These are phyloP conservation scores for Habropoda laboriosa DNA, from an alignment of 1,140 invertebrate species.

Conservation along the genomic window DNA sequence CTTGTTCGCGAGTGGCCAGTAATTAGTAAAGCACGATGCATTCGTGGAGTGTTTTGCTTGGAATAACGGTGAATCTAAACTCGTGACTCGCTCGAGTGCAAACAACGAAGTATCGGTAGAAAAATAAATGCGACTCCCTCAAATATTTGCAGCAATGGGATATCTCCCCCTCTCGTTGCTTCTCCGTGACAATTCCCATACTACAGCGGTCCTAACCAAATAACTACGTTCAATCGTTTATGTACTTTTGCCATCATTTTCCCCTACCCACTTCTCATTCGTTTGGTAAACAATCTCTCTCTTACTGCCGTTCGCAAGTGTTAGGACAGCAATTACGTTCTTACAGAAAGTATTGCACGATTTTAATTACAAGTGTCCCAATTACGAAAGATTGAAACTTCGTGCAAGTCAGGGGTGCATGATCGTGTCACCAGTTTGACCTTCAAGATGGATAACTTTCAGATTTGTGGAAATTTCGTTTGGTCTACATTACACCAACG, in stretches of 20 bases:
- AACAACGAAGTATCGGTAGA: constrained; percentile 31
- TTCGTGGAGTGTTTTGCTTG: constrained; percentile 25
- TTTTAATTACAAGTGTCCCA: no score
- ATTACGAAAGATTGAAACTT: no score
- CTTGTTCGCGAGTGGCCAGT: background rate
- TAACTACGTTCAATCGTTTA: constrained; percentile 5
- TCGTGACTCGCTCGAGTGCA: constrained; percentile 18
- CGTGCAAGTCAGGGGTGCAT: no score
- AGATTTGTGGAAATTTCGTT: no score
- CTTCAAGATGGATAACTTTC: no score
- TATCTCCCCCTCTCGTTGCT: background rate
- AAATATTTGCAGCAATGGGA: constrained; percentile 38
- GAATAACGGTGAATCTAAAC: constrained; percentile 51
- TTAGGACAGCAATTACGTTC: no score
- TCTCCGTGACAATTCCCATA: background rate
- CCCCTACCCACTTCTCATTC: no score
- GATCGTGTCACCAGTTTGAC: no score
- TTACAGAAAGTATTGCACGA: no score
- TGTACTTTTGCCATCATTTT: background rate
- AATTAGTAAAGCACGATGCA: constrained; percentile 56
- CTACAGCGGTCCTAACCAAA: constrained; percentile 31
- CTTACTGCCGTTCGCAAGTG: no score
- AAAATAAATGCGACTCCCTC: background rate
- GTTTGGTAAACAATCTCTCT: no score
- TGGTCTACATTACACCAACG: no score